Conservation (phyloP, 2,113 vertebrate species). For the Aythya baeri region DNA sequence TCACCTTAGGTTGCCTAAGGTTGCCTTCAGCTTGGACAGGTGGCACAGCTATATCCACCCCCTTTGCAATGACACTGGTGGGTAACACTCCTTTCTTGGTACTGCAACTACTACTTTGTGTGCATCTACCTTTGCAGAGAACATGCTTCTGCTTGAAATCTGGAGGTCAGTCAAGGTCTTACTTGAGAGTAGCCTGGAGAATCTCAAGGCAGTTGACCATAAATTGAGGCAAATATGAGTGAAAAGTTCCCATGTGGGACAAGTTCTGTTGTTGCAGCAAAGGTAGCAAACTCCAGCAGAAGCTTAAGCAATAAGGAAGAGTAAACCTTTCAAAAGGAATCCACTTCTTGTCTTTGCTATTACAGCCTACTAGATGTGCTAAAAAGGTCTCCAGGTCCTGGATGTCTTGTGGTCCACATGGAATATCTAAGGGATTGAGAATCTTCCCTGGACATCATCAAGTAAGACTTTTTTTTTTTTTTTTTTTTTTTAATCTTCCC, state of each 20-base stretch:
- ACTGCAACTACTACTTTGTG: not conserved
- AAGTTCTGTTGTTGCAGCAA: not conserved
- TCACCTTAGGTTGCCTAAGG: not conserved
- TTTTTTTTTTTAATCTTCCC: no score
- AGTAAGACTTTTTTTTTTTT: not conserved
- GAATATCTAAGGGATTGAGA: not conserved
- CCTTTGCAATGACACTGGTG: not conserved
- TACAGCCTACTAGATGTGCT: not conserved
- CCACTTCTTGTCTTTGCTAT: not conserved
- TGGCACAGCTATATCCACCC: accelerated
- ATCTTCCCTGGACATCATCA: not conserved
- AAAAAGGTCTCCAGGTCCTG: not conserved
- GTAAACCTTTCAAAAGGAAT: not conserved
- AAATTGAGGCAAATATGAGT: not conserved
- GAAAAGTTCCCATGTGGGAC: not conserved
- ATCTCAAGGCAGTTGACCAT: not conserved
- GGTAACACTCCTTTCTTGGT: not conserved
- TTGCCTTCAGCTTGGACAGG: not conserved
- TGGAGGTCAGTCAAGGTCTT: not conserved
- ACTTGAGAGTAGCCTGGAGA: not conserved
- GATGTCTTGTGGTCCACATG: not conserved
- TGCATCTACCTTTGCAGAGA: not conserved
- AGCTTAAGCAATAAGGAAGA: not conserved
- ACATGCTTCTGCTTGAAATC: not conserved
- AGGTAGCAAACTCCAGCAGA: not conserved